phyloP scores from a whole-genome alignment of 2,888 invertebrate species.

The Polyommatus iphigenia region DNA sequence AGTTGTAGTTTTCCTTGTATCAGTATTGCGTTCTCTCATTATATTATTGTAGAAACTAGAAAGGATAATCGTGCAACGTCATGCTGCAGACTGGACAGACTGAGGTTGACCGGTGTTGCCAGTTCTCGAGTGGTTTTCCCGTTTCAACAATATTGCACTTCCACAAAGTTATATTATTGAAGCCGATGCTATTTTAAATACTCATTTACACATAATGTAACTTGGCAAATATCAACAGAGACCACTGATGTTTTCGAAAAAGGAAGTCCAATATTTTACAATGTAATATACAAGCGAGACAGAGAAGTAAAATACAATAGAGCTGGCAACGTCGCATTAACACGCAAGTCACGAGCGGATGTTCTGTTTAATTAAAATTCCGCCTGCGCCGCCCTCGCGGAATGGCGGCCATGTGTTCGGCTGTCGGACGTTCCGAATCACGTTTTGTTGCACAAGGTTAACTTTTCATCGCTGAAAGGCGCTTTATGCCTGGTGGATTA shows the following conservation, averaged over 20 bases:
- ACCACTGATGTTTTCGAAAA: conserved; percentile 22
- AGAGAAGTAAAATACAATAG: conserved; percentile 57
- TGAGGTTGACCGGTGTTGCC: conserved; percentile 76
- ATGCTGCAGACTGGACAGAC: conserved; percentile 58
- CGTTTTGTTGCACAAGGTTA: conserved; percentile 78
- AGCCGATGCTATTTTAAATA: conserved; percentile 52
- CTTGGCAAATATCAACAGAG: conserved; percentile 40
- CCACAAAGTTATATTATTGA: conserved; percentile 51
- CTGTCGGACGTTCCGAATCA: conserved; percentile 75
- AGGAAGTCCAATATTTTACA: conserved; percentile 26
- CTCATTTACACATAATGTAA: conserved; percentile 50
- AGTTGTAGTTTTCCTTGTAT: conserved; percentile 67
- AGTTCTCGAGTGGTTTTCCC: conserved; percentile 67
- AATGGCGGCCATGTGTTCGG: conserved; percentile 79
- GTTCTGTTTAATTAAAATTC: conserved; percentile 81
- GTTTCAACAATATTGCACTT: conserved; percentile 63
- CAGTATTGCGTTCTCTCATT: conserved; percentile 77
- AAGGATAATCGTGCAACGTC: conserved; percentile 77
- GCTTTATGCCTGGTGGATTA: conserved; percentile 59
- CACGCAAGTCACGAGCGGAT: conserved; percentile 76
- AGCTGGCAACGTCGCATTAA: conserved; percentile 72
- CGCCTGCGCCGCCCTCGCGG: conserved; percentile 80
- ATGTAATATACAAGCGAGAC: conserved; percentile 50
- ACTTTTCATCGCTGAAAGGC: conserved; percentile 62
- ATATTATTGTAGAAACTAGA: conserved; percentile 74